Evolutionary conservation across 2,888 invertebrate genomes (phyloP).

Genomic region (Pristionchus entomophagus): DNA sequence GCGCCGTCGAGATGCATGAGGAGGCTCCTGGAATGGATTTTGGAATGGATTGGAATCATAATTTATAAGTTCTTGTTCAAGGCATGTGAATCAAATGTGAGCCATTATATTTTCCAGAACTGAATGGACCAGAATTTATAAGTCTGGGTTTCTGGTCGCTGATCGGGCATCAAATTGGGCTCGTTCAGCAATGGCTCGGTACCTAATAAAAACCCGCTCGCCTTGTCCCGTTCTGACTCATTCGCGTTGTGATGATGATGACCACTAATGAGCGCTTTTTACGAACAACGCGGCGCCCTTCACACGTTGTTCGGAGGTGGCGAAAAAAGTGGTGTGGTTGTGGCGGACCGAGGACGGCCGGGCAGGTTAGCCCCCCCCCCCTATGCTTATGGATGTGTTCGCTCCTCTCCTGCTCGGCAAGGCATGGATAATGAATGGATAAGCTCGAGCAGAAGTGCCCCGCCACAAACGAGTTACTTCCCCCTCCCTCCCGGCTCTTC

Average conservation of each 20-base stretch:
- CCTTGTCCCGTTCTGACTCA: constrained; percentile 24
- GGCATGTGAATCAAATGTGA: background rate
- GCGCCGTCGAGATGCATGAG: constrained; percentile 42
- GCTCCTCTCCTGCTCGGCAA: too few relatives aligned
- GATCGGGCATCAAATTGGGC: too few relatives aligned
- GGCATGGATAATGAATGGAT: constrained; percentile 7
- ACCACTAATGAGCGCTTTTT: constrained; percentile 29
- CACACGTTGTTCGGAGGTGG: constrained; percentile 22
- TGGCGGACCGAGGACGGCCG: background rate
- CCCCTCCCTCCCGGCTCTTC: background rate
- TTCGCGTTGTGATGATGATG: background rate
- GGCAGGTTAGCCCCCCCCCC: background rate
- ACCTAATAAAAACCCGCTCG: too few relatives aligned
- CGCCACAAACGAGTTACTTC: constrained; percentile 24
- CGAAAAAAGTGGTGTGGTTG: background rate
- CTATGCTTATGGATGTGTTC: background rate
- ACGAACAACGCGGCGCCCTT: background rate
- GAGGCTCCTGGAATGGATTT: background rate
- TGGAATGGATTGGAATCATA: too few relatives aligned
- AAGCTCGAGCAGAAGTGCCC: constrained; percentile 25
- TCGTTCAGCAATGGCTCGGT: too few relatives aligned
- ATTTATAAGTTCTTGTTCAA: background rate
- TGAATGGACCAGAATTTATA: background rate
- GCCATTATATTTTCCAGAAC: too few relatives aligned
- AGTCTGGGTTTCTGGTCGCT: too few relatives aligned